Base-by-base conservation (phyloP, 2,113 vertebrate species). In the Erinaceus europaeus region DNA sequence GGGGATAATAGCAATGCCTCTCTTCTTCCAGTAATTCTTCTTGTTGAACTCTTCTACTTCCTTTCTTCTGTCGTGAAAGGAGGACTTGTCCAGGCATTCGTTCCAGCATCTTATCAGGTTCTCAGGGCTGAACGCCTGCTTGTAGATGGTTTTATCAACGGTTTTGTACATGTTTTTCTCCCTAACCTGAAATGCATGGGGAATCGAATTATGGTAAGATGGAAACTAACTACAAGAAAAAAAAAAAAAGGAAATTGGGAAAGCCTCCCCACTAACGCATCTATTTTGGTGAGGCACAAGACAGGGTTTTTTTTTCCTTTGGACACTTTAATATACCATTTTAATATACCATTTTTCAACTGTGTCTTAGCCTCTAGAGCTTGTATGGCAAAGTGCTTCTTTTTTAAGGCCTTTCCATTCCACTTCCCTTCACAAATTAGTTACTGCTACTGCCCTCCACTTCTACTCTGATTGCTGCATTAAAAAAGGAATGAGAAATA, bases 11-110 rank as follows among this genome's bases (percentile, higher is more conserved):
- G 98, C 82, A 7, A 98, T 93, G 23, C 98, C 98, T 61, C 96
- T 98, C 96, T 99, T 99, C 94, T 96, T 98, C 98, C 98, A 98
- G 53, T 94, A 97, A 91, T 96, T 98, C 90, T 97, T 93, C 91
- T 93, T 94, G 88, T 99, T 99, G 61, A 98, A 98, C 76, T 94
- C 95, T n/a, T 97, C 90, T 0, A 94, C 77, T 23, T 92, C 95
- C 32, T 2, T n/a, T 61, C 95, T 96, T 67, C 97, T 92, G 55
- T 46, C 83, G 18, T 52, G 62, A 90, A 97, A 97, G 65, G 96
- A 96, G 3, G 97, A 95, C 55, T 93, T 97, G 17, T 89, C 67
- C 94, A 98, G 96, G 86, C 98, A 98, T 38, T 98, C 94, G 0
- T 97, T 90, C 98, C 98, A 98, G 86, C 98, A 98, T 48, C 93